Base-by-base conservation (phyloP, 2,888 invertebrate genomes). In the Xylocampa areola region DNA sequence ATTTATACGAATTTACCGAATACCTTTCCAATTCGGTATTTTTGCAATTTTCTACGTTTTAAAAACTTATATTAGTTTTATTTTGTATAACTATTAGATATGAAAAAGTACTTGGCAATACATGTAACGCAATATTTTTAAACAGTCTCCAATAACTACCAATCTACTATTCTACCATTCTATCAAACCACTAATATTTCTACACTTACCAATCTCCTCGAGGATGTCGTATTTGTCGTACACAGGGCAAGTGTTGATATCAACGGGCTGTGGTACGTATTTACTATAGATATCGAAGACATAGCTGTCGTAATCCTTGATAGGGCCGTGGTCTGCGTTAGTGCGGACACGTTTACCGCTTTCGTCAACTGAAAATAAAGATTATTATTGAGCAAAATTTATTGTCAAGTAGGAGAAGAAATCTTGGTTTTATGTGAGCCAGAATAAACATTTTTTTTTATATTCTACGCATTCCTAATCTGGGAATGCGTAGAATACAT, bases 161-260 rank as follows among this genome's bases (percentile, higher is more conserved):
- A 8, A 0, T 39, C 1, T 41, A 45, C n/a, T 14, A 14, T 7
- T 4, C 11, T 16, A 87, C 1, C 39, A 55, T 58, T 30, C 45
- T 35, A 33, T 41, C 36, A 13, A 6, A 52, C 25, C 48, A 29
- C 60, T 48, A 23, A n/a, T 57, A 5, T 50, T 44, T 40, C n/a
- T 25, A n/a, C 48, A 83, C 94, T 94, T 84, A 94, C 99, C 99
- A 81, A 99, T 98, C 95, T 99, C 99, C 94, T 99, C 99, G 32
- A 99, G 95, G 67, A 99, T 99, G 81, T 99, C 99, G 86, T 99
- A 99, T 83, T 97, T 97, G 89, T 99, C 99, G 88, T 99, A 99
- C 0, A 99, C 98, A 59, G 98, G 98, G 80, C 97, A 97, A 0
- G 97, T 96, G 82, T 98, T 98, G 82, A 99, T 98, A 82, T 99